Evolutionary conservation across 2,113 vertebrate species (phyloP).

Genomic region (Calypte anna): DNA sequence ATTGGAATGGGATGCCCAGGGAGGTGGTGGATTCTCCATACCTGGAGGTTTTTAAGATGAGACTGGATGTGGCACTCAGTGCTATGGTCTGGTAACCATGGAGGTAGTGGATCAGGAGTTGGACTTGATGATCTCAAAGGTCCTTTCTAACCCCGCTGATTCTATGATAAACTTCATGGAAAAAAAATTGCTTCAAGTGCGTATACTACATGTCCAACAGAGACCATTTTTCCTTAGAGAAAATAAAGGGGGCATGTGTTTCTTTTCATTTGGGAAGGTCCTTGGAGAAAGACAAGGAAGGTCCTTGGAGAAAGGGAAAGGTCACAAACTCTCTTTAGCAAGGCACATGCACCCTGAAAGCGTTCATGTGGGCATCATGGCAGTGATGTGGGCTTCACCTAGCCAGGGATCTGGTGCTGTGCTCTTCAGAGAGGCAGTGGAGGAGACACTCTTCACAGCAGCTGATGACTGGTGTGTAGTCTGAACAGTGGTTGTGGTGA

Average conservation of each 20-base stretch:
- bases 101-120: no score
- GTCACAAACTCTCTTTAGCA: not conserved
- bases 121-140: no score
- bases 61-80: no score
- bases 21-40: no score
- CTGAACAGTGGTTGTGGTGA: not conserved
- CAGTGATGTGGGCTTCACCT: not conserved
- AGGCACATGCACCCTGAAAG: not conserved
- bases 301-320: not conserved
- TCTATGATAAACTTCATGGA: not conserved
- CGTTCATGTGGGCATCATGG: not conserved
- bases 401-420: not conserved
- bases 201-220: not conserved
- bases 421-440: not conserved
- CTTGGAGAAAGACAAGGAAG: not conserved
- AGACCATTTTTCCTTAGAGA: not conserved
- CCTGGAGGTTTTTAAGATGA: no score
- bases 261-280: not conserved
- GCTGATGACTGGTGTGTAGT: not conserved
- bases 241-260: rapidly evolving
- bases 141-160: no score
- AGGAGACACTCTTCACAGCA: not conserved
- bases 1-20: no score
- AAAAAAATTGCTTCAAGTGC: not conserved
- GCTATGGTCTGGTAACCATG: no score